Conservation (phyloP, 2,113 vertebrate genomes). For the Chunga burmeisteri region DNA sequence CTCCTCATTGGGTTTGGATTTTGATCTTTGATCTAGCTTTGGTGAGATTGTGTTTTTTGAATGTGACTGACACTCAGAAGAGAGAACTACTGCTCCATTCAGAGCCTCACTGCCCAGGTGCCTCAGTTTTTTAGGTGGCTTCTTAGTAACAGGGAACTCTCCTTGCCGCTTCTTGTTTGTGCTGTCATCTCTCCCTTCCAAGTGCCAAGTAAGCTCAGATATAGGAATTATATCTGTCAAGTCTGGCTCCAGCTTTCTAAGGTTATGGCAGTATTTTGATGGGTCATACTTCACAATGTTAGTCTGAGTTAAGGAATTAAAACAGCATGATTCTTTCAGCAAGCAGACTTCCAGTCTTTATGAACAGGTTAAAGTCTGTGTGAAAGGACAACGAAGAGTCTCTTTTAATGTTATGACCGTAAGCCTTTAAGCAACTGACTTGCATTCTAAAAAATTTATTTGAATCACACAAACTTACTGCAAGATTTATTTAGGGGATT, state of each 20-base stretch:
- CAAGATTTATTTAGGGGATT: not conserved
- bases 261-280: slow-evolving; percentile 94
- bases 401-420: not conserved
- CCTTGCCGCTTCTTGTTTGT: slow-evolving; percentile 83
- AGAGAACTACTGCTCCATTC: not conserved
- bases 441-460: not conserved
- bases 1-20: not conserved
- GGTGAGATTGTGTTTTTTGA: not conserved
- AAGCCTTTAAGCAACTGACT: not conserved
- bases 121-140: slow-evolving; percentile 2
- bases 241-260: slow-evolving; percentile 82
- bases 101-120: not conserved
- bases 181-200: slow-evolving; percentile 77
- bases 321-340: not conserved
- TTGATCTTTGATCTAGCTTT: not conserved
- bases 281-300: slow-evolving; percentile 90
- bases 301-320: slow-evolving; percentile 73
- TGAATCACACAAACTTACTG: not conserved
- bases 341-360: not conserved
- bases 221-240: slow-evolving; percentile 68
- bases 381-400: not conserved
- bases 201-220: slow-evolving; percentile 84
- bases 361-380: not conserved
- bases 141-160: slow-evolving; percentile 71
- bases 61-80: not conserved